Evolutionary conservation across 2,888 invertebrate genomes (phyloP).

Genomic region (Cosmia pyralina): DNA sequence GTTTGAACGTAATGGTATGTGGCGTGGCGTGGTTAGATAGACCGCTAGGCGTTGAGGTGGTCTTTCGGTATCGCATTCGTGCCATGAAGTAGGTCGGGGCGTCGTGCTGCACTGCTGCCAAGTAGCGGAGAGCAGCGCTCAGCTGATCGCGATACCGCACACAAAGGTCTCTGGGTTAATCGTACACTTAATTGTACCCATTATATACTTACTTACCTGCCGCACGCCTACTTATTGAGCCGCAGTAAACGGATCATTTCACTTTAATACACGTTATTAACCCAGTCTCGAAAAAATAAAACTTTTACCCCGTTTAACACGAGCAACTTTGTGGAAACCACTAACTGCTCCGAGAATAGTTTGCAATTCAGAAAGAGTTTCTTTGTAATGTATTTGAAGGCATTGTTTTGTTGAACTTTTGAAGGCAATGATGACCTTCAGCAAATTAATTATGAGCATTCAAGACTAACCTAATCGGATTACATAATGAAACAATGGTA

Average conservation of each 20-base stretch:
- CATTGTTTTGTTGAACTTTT: slow-evolving; percentile 44
- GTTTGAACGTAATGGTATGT: slow-evolving; percentile 43
- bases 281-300: slow-evolving; percentile 49
- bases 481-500: slow-evolving; percentile 55
- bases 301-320: slow-evolving; percentile 37
- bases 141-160: slow-evolving; percentile 83
- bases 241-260: slow-evolving; percentile 56
- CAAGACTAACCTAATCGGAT: slow-evolving; percentile 46
- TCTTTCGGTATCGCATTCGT: slow-evolving; percentile 49
- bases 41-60: slow-evolving; percentile 41
- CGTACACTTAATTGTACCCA: slow-evolving; percentile 73
- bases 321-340: slow-evolving; percentile 48
- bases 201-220: slow-evolving; percentile 63
- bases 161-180: slow-evolving; percentile 88
- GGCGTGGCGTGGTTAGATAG: slow-evolving; percentile 35
- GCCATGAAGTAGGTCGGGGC: slow-evolving; percentile 71
- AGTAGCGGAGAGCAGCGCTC: slow-evolving; percentile 73
- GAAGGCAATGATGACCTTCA: slow-evolving; percentile 35
- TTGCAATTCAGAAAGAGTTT: slow-evolving; percentile 37
- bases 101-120: slow-evolving; percentile 69
- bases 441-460: slow-evolving; percentile 43
- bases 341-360: slow-evolving; percentile 54
- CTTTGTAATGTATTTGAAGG: slow-evolving; percentile 44
- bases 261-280: slow-evolving; percentile 59
- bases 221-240: slow-evolving; percentile 41